phyloP scores from a whole-genome alignment of 2,113 vertebrate species.

The Callithrix jacchus region DNA sequence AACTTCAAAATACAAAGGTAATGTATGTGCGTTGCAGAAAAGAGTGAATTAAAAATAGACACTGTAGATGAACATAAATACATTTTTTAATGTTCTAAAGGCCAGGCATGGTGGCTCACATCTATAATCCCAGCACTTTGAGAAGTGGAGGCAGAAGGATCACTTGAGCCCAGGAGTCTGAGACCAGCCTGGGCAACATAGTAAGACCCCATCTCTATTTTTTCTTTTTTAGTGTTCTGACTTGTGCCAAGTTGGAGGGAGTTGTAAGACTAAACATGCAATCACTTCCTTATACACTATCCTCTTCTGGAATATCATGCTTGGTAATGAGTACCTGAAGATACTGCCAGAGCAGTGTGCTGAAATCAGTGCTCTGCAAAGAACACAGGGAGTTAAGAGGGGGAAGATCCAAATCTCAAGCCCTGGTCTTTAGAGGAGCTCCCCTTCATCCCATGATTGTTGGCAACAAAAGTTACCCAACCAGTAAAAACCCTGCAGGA shows the following conservation, averaged over 20 bases:
- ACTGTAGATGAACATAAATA: background rate
- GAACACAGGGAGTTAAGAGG: background rate
- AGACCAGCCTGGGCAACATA: too few species aligned
- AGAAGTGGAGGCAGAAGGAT: too few species aligned
- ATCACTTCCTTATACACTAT: rapidly evolving
- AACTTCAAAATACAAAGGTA: background rate
- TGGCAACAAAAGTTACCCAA: background rate
- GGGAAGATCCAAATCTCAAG: background rate
- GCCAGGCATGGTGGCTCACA: too few species aligned
- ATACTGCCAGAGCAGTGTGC: background rate
- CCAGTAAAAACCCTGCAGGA: background rate
- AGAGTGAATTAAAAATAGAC: background rate
- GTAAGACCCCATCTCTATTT: too few species aligned
- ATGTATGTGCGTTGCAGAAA: background rate
- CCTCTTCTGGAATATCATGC: too few species aligned
- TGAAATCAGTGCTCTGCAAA: background rate
- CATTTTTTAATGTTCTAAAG: too few species aligned
- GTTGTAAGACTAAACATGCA: background rate
- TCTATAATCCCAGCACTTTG: too few species aligned
- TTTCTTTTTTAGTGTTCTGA: background rate
- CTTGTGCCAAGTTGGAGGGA: background rate
- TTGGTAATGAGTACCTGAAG: background rate
- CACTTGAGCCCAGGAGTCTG: too few species aligned
- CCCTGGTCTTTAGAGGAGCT: background rate
- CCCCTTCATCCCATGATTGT: background rate